These are phyloP conservation scores for Muntiacus muntjak DNA, from an alignment of 2,113 vertebrate species.

Conservation along the genomic window DNA sequence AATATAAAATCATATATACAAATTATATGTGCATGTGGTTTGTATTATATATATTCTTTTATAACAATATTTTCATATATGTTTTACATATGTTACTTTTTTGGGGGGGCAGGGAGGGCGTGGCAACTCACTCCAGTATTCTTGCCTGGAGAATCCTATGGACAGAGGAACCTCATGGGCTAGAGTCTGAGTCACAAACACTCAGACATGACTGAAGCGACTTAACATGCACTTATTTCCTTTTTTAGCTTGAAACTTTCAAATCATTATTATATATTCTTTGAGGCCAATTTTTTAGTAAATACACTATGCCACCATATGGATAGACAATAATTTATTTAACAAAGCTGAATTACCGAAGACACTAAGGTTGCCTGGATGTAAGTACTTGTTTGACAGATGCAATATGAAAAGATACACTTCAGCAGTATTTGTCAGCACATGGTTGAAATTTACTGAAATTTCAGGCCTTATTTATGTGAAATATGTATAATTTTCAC, in stretches of 20 bases:
- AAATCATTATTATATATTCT: neutral
- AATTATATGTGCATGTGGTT: neutral
- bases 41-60: neutral
- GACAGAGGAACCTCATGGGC: neutral
- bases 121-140: neutral
- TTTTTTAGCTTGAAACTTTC: neutral
- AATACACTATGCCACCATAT: neutral
- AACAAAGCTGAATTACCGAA: neutral
- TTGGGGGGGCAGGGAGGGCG: accelerated
- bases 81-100: neutral
- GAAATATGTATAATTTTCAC: neutral
- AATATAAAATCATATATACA: neutral
- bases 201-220: neutral
- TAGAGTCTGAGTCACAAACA: neutral
- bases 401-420: neutral
- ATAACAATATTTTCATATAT: neutral
- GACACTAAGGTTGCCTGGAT: neutral
- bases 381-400: neutral
- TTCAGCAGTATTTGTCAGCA: neutral
- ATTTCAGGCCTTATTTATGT: neutral
- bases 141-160: neutral
- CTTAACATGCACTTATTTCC: neutral
- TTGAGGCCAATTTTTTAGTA: neutral
- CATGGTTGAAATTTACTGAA: neutral
- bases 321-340: neutral